Base-by-base conservation (phyloP, 2,888 invertebrate genomes). In the Keiferia lycopersicella region DNA sequence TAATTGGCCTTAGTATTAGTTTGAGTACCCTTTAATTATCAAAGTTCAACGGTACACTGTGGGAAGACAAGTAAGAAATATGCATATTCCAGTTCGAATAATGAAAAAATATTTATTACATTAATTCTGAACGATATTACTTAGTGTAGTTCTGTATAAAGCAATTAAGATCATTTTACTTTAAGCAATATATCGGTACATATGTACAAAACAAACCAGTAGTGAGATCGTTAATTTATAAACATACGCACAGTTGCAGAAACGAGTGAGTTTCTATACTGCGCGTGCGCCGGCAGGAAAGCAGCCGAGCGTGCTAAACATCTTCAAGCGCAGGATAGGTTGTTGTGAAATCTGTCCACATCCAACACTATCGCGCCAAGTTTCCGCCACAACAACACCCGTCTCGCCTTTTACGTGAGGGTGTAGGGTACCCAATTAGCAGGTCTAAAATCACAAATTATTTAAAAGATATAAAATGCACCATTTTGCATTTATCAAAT, bases 261-360 rank as follows among this genome's bases (percentile, higher is more conserved):
- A 39, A 51, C 38, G 38, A 18, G 22, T 39, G 16, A 59, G 53
- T 53, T 48, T 48, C 59, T 56, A 45, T 11, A 26, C 20, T 10
- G 26, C 59, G 51, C 61, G 61, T 53, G 57, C 56, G 48, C 26
- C 51, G 38, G 50, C 12, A 61, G 50, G 65, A 66, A 69, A 67
- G 58, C 70, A 71, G 60, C 71, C 65, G 66, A 66, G 67, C 71
- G 67, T 69, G 61, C 16, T 67, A 63, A 69, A 66, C 66, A 63
- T 69, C 68, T 68, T 66, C 65, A 70, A 68, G 67, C 66, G 71
- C 72, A 69, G 73, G 73, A 74, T 67, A 70, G 68, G 65, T 67
- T 56, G 71, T 76, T 75, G 78, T 73, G 78, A 78, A 80, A 79
- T 78, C 76, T 69, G 73, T 68, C 70, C 69, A 67, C 69, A 74